Conservation (phyloP, 2,113 vertebrate genomes). For the Paradoxurus hermaphroditus region DNA sequence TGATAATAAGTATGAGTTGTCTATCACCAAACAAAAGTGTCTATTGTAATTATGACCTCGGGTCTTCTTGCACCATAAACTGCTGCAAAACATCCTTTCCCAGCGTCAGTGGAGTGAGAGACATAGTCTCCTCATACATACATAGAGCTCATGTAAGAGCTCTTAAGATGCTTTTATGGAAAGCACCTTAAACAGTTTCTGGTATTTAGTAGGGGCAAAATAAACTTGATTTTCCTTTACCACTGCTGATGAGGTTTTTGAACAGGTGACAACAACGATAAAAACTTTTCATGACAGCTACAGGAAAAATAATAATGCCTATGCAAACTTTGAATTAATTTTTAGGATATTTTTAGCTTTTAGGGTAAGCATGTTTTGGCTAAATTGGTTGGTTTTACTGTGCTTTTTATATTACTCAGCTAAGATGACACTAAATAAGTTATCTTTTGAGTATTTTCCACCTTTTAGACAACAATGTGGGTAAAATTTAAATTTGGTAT, state of each 20-base stretch:
- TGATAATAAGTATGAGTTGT: slow-evolving; percentile 26
- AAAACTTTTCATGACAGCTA: not conserved
- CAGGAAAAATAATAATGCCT: not conserved
- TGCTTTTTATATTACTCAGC: not conserved
- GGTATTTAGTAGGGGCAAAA: not conserved
- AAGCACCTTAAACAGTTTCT: not conserved
- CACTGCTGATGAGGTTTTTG: not conserved
- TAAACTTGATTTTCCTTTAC: not conserved
- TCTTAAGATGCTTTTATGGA: not conserved
- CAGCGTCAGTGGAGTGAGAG: not conserved
- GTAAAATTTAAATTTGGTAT: not conserved
- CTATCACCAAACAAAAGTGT: slow-evolving; percentile 23
- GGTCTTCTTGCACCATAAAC: not conserved
- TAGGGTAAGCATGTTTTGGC: not conserved
- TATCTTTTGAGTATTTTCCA: not conserved
- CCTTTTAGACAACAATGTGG: not conserved
- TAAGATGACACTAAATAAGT: not conserved
- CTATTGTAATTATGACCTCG: not conserved
- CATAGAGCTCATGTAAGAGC: not conserved
- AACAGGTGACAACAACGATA: not conserved
- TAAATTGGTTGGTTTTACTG: not conserved
- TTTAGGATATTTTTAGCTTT: not conserved
- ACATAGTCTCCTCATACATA: not conserved
- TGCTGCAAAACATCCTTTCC: slow-evolving; percentile 13
- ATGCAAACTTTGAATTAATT: not conserved